Evolutionary conservation across 1,140 invertebrate genomes (phyloP), one percentile per base, ranked within the genome.

Genomic region (Halotydeus destructor): DNA sequence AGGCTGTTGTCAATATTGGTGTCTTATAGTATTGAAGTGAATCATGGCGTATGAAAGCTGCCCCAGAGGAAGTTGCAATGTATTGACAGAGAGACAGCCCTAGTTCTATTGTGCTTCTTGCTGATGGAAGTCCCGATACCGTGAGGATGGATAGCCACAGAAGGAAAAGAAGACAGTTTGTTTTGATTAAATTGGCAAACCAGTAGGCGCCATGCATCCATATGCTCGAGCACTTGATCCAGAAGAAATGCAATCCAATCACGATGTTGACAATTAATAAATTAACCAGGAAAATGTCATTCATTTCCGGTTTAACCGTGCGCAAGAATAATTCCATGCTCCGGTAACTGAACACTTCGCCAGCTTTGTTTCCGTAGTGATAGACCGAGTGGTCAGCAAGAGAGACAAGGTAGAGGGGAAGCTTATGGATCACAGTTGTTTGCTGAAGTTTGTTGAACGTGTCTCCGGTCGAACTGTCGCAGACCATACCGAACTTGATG

Each of bases 231-330:
- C 55, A 48, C 23, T 48, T 48, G 31, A 65, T 48, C 50, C 60
- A 57, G 28, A 64, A 52, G 21, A 57, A 49, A 43, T 65, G 60
- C 51, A 67, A 57, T n/a, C 51, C 52, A 16, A 57, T 61, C 18
- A 63, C 38, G 43, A 61, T 48, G 54, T 67, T 68, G 27, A 60
- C 56, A 12, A 66, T 39, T 18, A 61, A 41, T 24, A 68, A 52
- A 50, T 56, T 63, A 19, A 56, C 51, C 3, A 67, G 50, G 52
- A 69, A 68, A 6, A 67, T 49, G 52, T 69, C 66, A 57, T 68
- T 69, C 22, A 63, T 55, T 52, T 66, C 65, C 5, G 66, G 66
- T 49, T 62, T 57, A 8, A 68, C 49, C 27, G 55, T 54, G 47
- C 57, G 56, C 14, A 69, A 51, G 49, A 63, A 63, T 18, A 55